Evolutionary conservation across 2,888 invertebrate genomes (phyloP).

Genomic region (Pyralis farinalis): DNA sequence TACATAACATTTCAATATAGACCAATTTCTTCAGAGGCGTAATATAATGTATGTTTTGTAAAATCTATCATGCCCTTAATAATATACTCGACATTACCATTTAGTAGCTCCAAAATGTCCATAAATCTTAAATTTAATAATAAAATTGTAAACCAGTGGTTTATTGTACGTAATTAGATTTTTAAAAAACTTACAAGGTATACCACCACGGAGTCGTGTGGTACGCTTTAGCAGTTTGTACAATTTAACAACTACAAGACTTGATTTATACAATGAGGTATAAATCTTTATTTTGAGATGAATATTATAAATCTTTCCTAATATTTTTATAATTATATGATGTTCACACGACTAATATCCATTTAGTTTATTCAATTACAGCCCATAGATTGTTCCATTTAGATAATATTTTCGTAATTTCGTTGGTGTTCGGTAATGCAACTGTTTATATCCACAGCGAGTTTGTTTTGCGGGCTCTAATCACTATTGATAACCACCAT

Average conservation of each 20-base stretch:
- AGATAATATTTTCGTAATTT: not conserved
- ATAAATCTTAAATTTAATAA: constrained; percentile 41
- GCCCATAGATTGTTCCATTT: constrained; percentile 30
- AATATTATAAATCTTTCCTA: constrained; percentile 30
- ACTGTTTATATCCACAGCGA: not conserved
- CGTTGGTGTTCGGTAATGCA: not conserved
- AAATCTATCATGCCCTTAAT: constrained; percentile 58
- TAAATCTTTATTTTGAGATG: constrained; percentile 53
- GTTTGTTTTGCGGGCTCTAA: not conserved
- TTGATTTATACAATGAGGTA: constrained; percentile 49
- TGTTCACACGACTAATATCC: constrained; percentile 48
- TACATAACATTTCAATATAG: constrained; percentile 63
- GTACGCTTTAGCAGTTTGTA: constrained; percentile 37
- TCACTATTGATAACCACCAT: not conserved
- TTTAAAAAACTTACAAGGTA: constrained; percentile 17
- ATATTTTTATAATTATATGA: constrained; percentile 33
- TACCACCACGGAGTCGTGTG: constrained; percentile 20
- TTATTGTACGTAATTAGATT: constrained; percentile 38
- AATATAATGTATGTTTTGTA: constrained; percentile 37
- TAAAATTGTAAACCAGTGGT: constrained; percentile 35
- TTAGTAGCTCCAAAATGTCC: constrained; percentile 46
- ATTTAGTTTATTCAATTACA: constrained; percentile 33
- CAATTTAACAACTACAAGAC: constrained; percentile 34
- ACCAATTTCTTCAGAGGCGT: constrained; percentile 57
- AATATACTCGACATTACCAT: constrained; percentile 53